Evolutionary conservation across 2,797 vertebrate genomes (phyloP).

Genomic region (Spatula clypeata): DNA sequence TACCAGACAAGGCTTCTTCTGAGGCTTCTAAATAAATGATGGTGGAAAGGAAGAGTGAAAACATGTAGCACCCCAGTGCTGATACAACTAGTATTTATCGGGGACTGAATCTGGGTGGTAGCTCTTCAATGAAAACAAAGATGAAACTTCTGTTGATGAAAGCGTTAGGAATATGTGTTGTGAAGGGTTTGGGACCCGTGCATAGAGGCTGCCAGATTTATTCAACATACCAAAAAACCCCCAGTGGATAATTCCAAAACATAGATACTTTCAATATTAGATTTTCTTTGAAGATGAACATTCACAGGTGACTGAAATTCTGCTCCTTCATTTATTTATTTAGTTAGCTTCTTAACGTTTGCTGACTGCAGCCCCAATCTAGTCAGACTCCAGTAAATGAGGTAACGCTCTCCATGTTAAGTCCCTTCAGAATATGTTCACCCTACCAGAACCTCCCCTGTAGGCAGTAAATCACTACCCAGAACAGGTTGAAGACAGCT

Average conservation of each 20-base stretch:
- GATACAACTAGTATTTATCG: background rate
- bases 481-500: constrained; percentile 57
- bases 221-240: background rate
- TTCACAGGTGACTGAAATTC: background rate
- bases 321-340: background rate
- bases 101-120: background rate
- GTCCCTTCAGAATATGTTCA: constrained; percentile 2
- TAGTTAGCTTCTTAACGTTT: background rate
- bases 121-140: background rate
- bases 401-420: constrained; percentile 24
- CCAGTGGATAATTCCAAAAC: background rate
- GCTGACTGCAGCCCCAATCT: constrained; percentile 1
- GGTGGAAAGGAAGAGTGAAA: background rate
- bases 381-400: background rate
- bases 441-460: constrained; percentile 49
- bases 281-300: background rate
- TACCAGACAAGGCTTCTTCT: background rate
- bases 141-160: background rate
- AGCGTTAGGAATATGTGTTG: background rate
- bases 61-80: background rate
- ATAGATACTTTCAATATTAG: background rate
- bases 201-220: background rate
- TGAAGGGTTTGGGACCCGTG: background rate
- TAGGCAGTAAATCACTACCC: constrained; percentile 57
- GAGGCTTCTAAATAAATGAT: background rate